Evolutionary conservation across 2,888 invertebrate genomes (phyloP), one percentile per base, ranked within the genome.

Genomic region (Drosophila mimetica): DNA sequence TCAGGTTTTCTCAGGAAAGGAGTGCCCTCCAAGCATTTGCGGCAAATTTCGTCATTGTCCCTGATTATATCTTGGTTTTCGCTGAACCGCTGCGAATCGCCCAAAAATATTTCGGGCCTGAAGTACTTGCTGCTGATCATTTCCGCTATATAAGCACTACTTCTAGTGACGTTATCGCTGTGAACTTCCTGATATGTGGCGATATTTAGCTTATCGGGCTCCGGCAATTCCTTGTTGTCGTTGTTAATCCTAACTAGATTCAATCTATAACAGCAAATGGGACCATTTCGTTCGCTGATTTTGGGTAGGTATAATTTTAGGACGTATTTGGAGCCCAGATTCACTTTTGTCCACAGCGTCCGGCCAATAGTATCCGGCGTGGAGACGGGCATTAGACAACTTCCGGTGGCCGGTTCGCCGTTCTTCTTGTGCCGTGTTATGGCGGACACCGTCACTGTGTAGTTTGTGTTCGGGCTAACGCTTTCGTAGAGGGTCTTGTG

Each of bases 221-320:
- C 89, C 0, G 95, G 95, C 39, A 97, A 91, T 81, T 94, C 94
- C 22, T 93, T 93, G 81, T 95, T 93, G 61, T 76, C 76, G 58
- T 90, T 90, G 13, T 93, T 94, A 51, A 97, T 92, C 47, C 95
- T 94, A 0, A 97, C 95, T 90, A 97, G 92, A 91, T 96, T 96
- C 41, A 97, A 93, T 76, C 97, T 93, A 90, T 96, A 96, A 85
- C 97, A 97, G 90, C 97, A 97, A 78, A 97, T 96, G 0, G 95
- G 95, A 0, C 97, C 97, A 84, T 97, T 97, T 57, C 97, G 92
- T 89, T 97, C 97, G 0, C 96, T 95, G 34, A 97, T 93, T 74
- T 95, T 93, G 0, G 96, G 96, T 77, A 97, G 91, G 75, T 94
- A 93, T 77, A 97, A 92, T 86, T 96, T 95, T 77, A 97, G 95